These are phyloP conservation scores for Diarsia brunnea DNA, from an alignment of 2,888 invertebrate species.

Conservation along the genomic window DNA sequence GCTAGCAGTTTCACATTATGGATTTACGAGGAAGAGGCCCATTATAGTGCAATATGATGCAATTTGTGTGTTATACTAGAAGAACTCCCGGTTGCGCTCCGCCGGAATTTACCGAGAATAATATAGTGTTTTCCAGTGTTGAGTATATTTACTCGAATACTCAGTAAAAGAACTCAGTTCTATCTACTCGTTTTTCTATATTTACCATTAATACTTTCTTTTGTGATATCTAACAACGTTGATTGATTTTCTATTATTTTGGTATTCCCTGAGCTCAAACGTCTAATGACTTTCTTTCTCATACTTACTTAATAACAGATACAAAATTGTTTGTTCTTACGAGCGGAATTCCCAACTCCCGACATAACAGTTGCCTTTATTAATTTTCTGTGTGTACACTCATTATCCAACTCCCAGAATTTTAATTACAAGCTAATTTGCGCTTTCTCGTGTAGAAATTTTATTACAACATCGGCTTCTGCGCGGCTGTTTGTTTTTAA, in stretches of 20 bases:
- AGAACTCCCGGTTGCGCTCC: background rate
- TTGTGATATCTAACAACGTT: background rate
- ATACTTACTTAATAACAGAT: constrained; percentile 38
- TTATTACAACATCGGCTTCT: constrained; percentile 60
- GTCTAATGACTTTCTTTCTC: constrained; percentile 45
- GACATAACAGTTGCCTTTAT: constrained; percentile 61
- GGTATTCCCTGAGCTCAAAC: constrained; percentile 14
- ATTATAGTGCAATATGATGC: constrained; percentile 62
- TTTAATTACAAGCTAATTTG: constrained; percentile 68
- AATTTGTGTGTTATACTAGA: constrained; percentile 43
- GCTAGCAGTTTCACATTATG: constrained; percentile 68
- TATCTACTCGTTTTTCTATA: background rate
- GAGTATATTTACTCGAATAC: background rate
- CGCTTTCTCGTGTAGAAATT: constrained; percentile 59
- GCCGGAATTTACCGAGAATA: background rate
- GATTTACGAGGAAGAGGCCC: constrained; percentile 61
- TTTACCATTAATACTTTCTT: constrained; percentile 10
- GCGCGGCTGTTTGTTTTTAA: constrained; percentile 55
- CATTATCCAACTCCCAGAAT: constrained; percentile 62
- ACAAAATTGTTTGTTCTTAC: constrained; percentile 43
- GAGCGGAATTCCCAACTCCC: constrained; percentile 41
- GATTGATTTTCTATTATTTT: constrained; percentile 46
- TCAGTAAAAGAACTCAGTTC: background rate
- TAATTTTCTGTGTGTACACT: constrained; percentile 65
- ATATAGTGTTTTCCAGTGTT: background rate